Conservation (phyloP, 2,888 invertebrate genomes). For the Ischnura elegans region DNA sequence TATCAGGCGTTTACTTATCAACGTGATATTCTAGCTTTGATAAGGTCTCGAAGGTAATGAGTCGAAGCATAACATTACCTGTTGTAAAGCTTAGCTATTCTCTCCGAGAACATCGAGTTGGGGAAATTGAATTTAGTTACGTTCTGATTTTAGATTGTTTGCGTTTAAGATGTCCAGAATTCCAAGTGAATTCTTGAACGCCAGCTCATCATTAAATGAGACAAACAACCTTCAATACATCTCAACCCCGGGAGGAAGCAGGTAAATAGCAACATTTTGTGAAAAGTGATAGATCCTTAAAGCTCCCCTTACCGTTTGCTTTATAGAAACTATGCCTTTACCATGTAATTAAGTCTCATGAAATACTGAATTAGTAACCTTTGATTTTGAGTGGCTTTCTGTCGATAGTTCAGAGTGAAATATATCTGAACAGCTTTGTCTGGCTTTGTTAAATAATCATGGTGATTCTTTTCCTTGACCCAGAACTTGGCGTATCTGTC, state of each 20-base stretch:
- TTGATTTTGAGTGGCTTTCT: conserved; percentile 57
- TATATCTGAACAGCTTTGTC: conserved; percentile 64
- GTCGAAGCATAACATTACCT: background rate
- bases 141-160: conserved; percentile 25
- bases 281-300: conserved; percentile 60
- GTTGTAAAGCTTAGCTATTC: background rate
- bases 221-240: conserved; percentile 66
- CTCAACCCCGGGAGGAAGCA: conserved; percentile 62
- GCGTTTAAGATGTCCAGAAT: conserved; percentile 63
- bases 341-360: conserved; percentile 60
- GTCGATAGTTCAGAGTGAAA: conserved; percentile 57
- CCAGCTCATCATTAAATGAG: conserved; percentile 64
- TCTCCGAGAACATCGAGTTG: background rate
- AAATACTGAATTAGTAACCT: conserved; percentile 55
- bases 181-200: conserved; percentile 65
- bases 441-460: conserved; percentile 53
- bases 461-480: conserved; percentile 57
- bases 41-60: background rate
- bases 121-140: background rate
- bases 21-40: background rate
- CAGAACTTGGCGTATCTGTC: conserved; percentile 46
- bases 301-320: conserved; percentile 58
- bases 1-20: background rate
- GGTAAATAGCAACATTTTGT: conserved; percentile 58
- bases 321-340: conserved; percentile 55